Percentiles rank a stretch among this genome's conserved stretches.
phyloP scores from a whole-genome alignment of 2,113 vertebrate species.

The Phoenicopterus ruber region DNA sequence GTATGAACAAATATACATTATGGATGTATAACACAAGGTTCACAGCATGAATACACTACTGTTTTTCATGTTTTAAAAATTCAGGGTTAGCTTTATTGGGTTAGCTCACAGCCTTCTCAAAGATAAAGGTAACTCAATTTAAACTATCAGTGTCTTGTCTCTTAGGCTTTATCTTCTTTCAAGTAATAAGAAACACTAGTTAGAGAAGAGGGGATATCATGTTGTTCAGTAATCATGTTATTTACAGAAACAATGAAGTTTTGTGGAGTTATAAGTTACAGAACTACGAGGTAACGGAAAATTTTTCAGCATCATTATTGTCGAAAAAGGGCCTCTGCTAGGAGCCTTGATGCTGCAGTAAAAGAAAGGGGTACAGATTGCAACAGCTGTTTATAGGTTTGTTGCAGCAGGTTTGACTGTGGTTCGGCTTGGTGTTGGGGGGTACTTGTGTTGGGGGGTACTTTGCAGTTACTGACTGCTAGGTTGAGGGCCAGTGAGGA shows the following conservation, averaged over 20 bases:
- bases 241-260: not conserved
- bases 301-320: not conserved
- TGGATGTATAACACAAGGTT: not conserved
- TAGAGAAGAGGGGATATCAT: not conserved
- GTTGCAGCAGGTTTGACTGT: not conserved
- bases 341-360: not conserved
- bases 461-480: not conserved
- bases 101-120: not conserved
- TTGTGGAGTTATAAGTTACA: not conserved
- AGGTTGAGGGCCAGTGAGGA: not conserved
- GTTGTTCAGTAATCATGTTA: not conserved
- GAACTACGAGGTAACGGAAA: accelerated
- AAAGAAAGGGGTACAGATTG: not conserved
- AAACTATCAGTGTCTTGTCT: not conserved
- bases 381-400: not conserved
- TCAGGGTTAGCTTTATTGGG: not conserved
- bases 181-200: not conserved
- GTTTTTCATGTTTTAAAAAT: not conserved
- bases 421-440: not conserved
- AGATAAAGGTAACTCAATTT: not conserved
- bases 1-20: not conserved
- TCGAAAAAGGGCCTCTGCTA: not conserved
- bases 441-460: not conserved
- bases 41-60: not conserved
- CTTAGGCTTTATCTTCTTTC: not conserved